A percentile compares a stretch with the other conserved stretches of the same genome.
These are phyloP conservation scores for Aurelia sp. DNA, from an alignment of 30 jellyfish, hydroid and myxozoan genomes.

Conservation along the genomic window DNA sequence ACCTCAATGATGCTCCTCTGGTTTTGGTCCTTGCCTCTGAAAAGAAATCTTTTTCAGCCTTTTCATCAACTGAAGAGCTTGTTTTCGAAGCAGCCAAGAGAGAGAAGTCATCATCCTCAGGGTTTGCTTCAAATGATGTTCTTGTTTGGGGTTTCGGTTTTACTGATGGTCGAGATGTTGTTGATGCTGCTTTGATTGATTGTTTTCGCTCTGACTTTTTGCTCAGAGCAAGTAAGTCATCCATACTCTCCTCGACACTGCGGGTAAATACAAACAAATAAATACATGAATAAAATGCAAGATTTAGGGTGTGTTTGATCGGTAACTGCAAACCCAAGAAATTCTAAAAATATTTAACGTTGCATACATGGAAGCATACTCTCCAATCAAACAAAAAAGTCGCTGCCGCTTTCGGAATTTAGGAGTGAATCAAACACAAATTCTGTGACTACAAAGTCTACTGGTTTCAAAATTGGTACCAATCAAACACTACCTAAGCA, in stretches of 20 bases:
- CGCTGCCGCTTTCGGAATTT: no score
- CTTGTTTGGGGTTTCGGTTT: conserved; percentile 42
- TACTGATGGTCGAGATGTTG: conserved; percentile 42
- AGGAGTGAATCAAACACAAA: no score
- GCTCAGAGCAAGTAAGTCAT: conserved; percentile 81
- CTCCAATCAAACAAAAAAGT: no score
- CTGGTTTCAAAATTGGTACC: no score
- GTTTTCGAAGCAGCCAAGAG: conserved; percentile 33
- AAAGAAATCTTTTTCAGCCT: conserved; percentile 47
- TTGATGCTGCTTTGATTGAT: conserved; percentile 57
- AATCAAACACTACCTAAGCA: no score
- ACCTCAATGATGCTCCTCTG: conserved; percentile 52
- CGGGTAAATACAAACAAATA: neutral
- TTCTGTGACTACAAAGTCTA: no score
- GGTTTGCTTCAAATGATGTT: conserved; percentile 52
- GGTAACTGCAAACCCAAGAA: no score
- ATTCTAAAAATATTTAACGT: no score
- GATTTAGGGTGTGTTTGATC: no score
- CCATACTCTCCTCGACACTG: conserved; percentile 71
- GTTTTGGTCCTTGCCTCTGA: conserved; percentile 59
- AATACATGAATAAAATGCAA: neutral
- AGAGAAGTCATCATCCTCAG: conserved; percentile 51
- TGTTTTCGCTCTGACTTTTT: conserved; percentile 72
- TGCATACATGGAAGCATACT: no score
- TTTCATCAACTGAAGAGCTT: neutral